These are phyloP conservation scores for Marasmarcha lunaedactyla DNA, from an alignment of 2,888 invertebrate genomes.

Conservation along the genomic window DNA sequence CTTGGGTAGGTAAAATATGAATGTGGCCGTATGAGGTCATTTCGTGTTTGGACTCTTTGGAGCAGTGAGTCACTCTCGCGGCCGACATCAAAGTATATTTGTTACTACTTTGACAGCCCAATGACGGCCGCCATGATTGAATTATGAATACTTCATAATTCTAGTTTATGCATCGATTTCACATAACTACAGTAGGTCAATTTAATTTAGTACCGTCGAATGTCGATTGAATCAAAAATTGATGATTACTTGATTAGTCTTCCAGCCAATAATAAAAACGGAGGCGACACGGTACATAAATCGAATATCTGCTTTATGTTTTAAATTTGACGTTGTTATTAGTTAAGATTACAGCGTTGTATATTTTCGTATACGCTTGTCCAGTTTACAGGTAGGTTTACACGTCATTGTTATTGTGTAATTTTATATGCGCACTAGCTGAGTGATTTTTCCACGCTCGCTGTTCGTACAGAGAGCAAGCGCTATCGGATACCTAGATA, in stretches of 20 bases:
- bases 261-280: constrained; percentile 5
- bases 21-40: constrained; percentile 40
- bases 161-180: too few relatives aligned
- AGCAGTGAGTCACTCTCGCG: constrained; percentile 25
- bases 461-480: constrained; percentile 15
- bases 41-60: constrained; percentile 32
- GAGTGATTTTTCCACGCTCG: constrained; percentile 31
- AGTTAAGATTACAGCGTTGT: too few relatives aligned
- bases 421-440: constrained; percentile 35
- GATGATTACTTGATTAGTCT: too few relatives aligned
- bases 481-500: constrained; percentile 8
- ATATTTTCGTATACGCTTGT: constrained; percentile 20
- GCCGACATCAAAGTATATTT: constrained; percentile 24
- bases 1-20: constrained; percentile 27
- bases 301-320: too few relatives aligned
- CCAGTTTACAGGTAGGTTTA: constrained; percentile 29
- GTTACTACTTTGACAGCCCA: neutral
- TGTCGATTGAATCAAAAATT: too few relatives aligned
- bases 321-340: too few relatives aligned
- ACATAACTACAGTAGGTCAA: too few relatives aligned
- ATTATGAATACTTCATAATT: neutral
- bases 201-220: too few relatives aligned
- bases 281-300: constrained; percentile 6
- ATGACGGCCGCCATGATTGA: neutral
- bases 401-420: constrained; percentile 35